These are phyloP conservation scores for Tromatobia lineatoria DNA, from an alignment of 2,888 invertebrate species.

Conservation along the genomic window DNA sequence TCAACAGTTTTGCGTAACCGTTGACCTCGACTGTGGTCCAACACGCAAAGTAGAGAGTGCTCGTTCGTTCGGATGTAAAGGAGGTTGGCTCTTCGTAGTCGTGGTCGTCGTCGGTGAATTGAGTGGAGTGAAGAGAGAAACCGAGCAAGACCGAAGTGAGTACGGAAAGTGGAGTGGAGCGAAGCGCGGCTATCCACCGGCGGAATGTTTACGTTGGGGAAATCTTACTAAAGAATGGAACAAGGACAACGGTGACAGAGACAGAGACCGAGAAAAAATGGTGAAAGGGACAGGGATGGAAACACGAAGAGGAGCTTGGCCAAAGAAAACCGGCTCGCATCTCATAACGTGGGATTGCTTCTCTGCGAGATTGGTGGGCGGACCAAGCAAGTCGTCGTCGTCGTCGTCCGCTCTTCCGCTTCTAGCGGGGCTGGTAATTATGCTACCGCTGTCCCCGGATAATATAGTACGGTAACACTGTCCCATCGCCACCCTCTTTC, in stretches of 20 bases:
- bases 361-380: slow-evolving; percentile 65
- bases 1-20: slow-evolving; percentile 61
- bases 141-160: slow-evolving; percentile 58
- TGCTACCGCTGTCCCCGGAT: slow-evolving; percentile 83
- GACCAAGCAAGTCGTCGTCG: slow-evolving; percentile 60
- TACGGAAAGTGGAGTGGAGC: slow-evolving; percentile 69
- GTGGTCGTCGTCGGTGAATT: slow-evolving; percentile 67
- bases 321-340: slow-evolving; percentile 76
- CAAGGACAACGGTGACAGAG: slow-evolving; percentile 53
- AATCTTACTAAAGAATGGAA: slow-evolving; percentile 81
- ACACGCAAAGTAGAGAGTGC: slow-evolving; percentile 60
- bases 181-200: slow-evolving; percentile 59
- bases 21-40: slow-evolving; percentile 62
- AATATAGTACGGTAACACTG: slow-evolving; percentile 81
- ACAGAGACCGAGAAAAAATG: slow-evolving; percentile 46
- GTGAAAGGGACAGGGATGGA: slow-evolving; percentile 39
- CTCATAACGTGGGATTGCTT: slow-evolving; percentile 78
- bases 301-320: slow-evolving; percentile 53
- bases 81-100: slow-evolving; percentile 58
- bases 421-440: slow-evolving; percentile 80
- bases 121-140: slow-evolving; percentile 65
- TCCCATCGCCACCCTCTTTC: slow-evolving; percentile 67
- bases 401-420: slow-evolving; percentile 45
- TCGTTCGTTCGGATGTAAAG: slow-evolving; percentile 50
- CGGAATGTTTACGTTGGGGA: slow-evolving; percentile 83